Base-by-base conservation (phyloP, 2,113 vertebrate genomes). In the Vanacampus margaritifer region DNA sequence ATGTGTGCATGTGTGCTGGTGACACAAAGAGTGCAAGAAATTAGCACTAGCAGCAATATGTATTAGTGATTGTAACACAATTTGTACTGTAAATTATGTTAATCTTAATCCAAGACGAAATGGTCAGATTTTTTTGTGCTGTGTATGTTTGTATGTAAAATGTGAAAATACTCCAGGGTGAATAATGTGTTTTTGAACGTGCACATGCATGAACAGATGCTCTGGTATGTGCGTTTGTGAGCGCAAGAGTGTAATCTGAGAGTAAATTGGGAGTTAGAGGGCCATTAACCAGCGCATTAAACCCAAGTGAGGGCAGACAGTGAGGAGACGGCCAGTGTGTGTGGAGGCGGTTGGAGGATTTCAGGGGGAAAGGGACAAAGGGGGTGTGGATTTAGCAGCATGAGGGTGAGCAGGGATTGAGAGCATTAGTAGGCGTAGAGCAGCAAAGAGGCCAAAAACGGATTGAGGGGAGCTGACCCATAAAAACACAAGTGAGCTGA, bases 251-350 rank as follows among this genome's bases (percentile, higher is more conserved):
- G 78, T 89, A 88, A 88, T 90, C 82, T 83, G 81, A 87, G 88
- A 72, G 74, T 84, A 82, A 81, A 73, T 71, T 24, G 74, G 43
- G 78, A 75, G 76, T 72, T 65, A 77, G 68, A 70, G 71, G 62
- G 72, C 80, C 86, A 88, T 91, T 89, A 89, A 80, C 70, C 72
- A 73, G 63, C 81, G 86, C 81, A 86, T 91, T 89, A 89, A 80
- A 64, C 70, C 70, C 24, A 37, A 46, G 61, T 78, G 72, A 54
- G 74, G 79, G 68, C 76, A 71, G 69, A 64, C 67, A 70, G 59
- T 53, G 64, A 69, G 63, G 50, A 74, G 61, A 67, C 28, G 19
- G 60, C 35, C 50, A 39, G 67, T 60, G 63, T 64, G 67, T 64
- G 68, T n/a, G 65, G 36, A 41, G 65, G 75, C 57, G 71, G 75